phyloP scores from a whole-genome alignment of 1,140 invertebrate species.

The Temnothorax curvispinosus region DNA sequence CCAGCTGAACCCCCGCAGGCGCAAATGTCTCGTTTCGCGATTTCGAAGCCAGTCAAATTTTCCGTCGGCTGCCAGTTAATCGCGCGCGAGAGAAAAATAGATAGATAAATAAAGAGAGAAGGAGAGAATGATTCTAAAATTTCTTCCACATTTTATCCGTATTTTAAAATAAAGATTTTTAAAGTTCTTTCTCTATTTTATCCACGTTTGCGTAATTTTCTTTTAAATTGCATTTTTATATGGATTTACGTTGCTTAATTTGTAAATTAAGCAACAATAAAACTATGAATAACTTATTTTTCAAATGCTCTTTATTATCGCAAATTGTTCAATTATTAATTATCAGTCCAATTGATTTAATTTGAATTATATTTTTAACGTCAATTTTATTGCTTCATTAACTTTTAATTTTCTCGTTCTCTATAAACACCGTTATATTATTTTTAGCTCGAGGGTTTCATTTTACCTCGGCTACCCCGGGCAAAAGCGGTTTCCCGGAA shows the following conservation, averaged over 20 bases:
- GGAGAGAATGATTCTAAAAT: background rate
- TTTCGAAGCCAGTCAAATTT: conserved; percentile 42
- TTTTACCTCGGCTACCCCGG: conserved; percentile 2
- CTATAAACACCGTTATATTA: conserved; percentile 14
- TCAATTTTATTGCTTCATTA: conserved; percentile 10
- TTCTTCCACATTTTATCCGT: background rate
- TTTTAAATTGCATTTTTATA: background rate
- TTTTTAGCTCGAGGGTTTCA: conserved; percentile 11
- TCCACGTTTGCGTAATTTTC: background rate
- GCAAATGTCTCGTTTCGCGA: conserved; percentile 23
- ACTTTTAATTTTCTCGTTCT: conserved; percentile 1
- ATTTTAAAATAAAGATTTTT: background rate
- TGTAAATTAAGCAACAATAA: background rate
- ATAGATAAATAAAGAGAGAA: background rate
- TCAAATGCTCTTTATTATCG: background rate
- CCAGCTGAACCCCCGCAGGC: background rate
- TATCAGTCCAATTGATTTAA: background rate
- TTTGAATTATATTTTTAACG: background rate
- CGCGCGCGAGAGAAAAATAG: background rate
- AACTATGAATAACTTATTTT: no score
- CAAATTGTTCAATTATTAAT: background rate
- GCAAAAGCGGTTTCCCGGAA: conserved; percentile 7
- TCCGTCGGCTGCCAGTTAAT: background rate
- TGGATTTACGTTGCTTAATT: background rate
- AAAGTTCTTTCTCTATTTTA: background rate